These are phyloP conservation scores for Ophion ellenae DNA, from an alignment of 2,888 invertebrate species.

Conservation along the genomic window DNA sequence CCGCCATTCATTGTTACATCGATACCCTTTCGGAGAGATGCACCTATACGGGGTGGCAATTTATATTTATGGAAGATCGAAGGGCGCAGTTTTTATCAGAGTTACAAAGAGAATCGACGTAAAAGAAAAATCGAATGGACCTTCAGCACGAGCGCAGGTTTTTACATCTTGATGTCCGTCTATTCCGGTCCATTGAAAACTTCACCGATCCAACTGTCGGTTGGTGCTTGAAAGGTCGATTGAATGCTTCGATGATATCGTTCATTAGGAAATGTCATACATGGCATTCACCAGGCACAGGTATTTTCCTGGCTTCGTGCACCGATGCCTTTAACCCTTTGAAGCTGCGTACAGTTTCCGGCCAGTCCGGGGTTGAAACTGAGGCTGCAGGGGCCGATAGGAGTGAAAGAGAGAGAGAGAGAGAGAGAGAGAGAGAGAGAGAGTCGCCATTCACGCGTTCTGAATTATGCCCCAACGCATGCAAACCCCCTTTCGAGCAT, in stretches of 20 bases:
- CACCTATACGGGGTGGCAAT: background rate
- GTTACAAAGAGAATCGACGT: background rate
- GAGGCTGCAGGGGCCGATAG: slow-evolving; percentile 45
- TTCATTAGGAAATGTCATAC: slow-evolving; percentile 67
- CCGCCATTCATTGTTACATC: slow-evolving; percentile 24
- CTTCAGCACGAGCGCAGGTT: background rate
- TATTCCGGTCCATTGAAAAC: background rate
- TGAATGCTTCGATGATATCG: slow-evolving; percentile 52
- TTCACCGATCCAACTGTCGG: background rate
- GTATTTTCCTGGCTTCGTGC: slow-evolving; percentile 61
- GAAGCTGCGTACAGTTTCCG: slow-evolving; percentile 35
- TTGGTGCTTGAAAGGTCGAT: background rate
- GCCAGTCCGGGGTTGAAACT: slow-evolving; percentile 45
- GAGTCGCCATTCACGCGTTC: slow-evolving; percentile 72
- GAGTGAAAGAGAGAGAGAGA: background rate
- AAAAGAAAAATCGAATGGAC: background rate
- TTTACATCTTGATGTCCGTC: background rate
- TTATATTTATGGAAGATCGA: slow-evolving; percentile 17
- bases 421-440: background rate
- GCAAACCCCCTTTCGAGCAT: slow-evolving; percentile 44
- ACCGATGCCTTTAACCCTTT: slow-evolving; percentile 65
- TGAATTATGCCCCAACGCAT: slow-evolving; percentile 74
- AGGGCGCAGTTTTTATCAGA: background rate
- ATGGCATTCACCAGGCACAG: background rate
- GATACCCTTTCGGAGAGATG: background rate